phyloP scores from a whole-genome alignment of 2,113 vertebrate species.

The Mionectes macconnelli region DNA sequence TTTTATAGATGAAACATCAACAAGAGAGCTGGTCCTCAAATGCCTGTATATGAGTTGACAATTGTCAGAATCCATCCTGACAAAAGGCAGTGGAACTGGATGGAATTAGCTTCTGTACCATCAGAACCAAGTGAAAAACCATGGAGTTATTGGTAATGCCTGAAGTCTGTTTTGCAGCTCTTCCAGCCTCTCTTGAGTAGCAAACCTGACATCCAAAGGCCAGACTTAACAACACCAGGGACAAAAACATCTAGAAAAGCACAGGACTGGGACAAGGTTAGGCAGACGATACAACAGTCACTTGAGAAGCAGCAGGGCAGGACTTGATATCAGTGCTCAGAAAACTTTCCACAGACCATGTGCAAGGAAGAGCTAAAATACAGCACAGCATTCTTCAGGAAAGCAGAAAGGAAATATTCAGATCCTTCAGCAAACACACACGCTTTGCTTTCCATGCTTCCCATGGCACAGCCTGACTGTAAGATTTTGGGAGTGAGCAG shows the following conservation, averaged over 20 bases:
- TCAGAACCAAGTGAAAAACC: background rate
- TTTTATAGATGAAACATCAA: background rate
- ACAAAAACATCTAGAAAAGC: background rate
- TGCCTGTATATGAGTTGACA: background rate
- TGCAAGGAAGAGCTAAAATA: background rate
- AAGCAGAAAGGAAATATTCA: background rate
- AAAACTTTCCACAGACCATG: background rate
- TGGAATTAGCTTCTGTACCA: background rate
- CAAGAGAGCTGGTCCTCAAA: background rate
- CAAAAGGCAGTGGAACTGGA: background rate
- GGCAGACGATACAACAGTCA: background rate
- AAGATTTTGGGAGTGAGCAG: background rate
- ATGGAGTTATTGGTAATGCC: background rate
- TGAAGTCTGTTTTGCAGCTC: background rate
- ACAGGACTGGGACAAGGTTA: background rate
- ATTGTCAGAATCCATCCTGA: background rate
- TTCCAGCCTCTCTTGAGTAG: background rate
- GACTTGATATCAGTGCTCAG: background rate
- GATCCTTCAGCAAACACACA: background rate
- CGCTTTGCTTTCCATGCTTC: background rate
- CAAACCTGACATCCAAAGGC: background rate
- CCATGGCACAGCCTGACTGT: background rate
- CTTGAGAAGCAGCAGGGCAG: background rate
- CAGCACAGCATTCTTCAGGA: background rate
- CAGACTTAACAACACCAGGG: background rate